These are phyloP conservation scores for Metellina segmentata DNA, from an alignment of 2,888 invertebrate genomes.

Conservation along the genomic window DNA sequence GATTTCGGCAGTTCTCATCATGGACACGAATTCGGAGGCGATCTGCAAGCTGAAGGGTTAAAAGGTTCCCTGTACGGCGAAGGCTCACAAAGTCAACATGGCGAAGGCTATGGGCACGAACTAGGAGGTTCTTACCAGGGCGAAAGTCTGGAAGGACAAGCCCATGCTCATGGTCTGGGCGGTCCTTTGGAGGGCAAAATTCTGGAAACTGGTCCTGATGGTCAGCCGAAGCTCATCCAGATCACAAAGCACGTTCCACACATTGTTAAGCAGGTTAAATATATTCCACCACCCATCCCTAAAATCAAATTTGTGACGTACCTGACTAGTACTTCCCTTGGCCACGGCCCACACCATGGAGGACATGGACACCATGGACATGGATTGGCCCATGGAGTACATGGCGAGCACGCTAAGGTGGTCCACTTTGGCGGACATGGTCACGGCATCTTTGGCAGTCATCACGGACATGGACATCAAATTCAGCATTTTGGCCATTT, in stretches of 20 bases:
- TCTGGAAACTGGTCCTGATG: not conserved
- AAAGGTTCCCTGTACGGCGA: not conserved
- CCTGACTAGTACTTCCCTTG: not conserved
- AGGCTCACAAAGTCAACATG: not conserved
- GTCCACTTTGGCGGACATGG: not conserved
- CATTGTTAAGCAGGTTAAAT: not conserved
- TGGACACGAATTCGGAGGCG: not conserved
- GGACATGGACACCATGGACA: not conserved
- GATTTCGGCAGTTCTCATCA: not conserved
- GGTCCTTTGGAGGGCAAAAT: not conserved
- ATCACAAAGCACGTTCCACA: not conserved
- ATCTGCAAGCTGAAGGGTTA: not conserved
- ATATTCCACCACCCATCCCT: slow-evolving; percentile 3
- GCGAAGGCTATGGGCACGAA: not conserved
- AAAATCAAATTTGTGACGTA: not conserved
- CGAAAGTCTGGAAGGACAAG: not conserved
- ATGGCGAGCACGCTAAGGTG: not conserved
- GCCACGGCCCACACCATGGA: not conserved
- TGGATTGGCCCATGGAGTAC: not conserved
- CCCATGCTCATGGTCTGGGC: not conserved
- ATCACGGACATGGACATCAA: not conserved
- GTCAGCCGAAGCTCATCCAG: not conserved
- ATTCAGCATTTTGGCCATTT: not conserved
- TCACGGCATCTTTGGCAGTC: not conserved
- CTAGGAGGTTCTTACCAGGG: not conserved